Percentiles rank a stretch among this genome's conserved stretches.
phyloP scores from a whole-genome alignment of 2,888 invertebrate genomes.

The Nomada ruficornis region DNA sequence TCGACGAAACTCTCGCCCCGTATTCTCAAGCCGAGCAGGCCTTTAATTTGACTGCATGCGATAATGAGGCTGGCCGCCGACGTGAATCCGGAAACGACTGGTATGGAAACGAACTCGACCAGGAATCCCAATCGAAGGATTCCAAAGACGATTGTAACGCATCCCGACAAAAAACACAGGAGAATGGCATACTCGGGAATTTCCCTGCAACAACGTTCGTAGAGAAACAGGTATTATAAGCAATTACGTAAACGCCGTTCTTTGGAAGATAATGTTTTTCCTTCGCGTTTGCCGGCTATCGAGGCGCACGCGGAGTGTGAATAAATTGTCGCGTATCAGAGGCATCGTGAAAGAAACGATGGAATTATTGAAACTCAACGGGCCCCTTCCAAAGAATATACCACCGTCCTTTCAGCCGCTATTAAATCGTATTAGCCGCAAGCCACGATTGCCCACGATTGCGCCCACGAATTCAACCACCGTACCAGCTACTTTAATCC shows the following conservation, averaged over 20 bases:
- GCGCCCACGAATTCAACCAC: slow-evolving; percentile 1
- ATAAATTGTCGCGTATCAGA: no score
- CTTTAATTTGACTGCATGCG: slow-evolving; percentile 90
- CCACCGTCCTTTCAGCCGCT: slow-evolving; percentile 21
- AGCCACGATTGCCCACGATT: slow-evolving; percentile 33
- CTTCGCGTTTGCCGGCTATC: no score
- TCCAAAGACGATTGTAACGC: slow-evolving; percentile 88
- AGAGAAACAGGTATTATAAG: no score
- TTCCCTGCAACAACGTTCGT: slow-evolving; percentile 68
- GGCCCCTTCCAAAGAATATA: neutral
- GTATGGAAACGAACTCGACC: slow-evolving; percentile 90
- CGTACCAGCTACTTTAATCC: neutral
- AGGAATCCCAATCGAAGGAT: slow-evolving; percentile 89
- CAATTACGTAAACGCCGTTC: no score
- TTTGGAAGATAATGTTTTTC: no score
- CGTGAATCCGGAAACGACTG: slow-evolving; percentile 91
- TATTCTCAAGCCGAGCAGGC: slow-evolving; percentile 87
- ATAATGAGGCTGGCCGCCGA: slow-evolving; percentile 91
- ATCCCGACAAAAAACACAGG: slow-evolving; percentile 88
- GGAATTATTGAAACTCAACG: no score
- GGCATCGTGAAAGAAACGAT: no score
- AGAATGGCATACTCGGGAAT: slow-evolving; percentile 88
- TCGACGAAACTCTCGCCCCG: slow-evolving; percentile 87
- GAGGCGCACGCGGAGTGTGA: no score
- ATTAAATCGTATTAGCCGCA: slow-evolving; percentile 16